Conservation (phyloP, 2,113 vertebrate genomes). For the Hippocampus comes region DNA sequence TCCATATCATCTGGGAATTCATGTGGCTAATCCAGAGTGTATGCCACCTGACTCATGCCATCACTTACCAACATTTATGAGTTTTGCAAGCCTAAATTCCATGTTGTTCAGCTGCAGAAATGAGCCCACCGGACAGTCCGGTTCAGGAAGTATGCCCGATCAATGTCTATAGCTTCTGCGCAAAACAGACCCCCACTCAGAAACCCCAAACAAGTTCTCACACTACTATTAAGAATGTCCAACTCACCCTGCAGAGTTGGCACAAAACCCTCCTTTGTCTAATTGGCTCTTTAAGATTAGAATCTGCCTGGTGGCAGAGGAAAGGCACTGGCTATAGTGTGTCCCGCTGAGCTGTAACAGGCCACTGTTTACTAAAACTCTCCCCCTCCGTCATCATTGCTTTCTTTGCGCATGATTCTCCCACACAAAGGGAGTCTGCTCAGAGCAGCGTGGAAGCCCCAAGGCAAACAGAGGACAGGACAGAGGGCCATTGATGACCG, state of each 20-base stretch:
- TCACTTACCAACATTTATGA: constrained; percentile 8
- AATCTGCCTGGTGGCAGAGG: constrained; percentile 28
- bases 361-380: constrained; percentile 61
- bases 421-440: constrained; percentile 54
- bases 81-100: constrained; percentile 1
- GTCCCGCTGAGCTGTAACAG: constrained; percentile 62
- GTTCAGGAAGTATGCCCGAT: constrained; percentile 41
- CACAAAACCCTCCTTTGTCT: constrained; percentile 61
- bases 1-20: constrained; percentile 7
- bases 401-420: constrained; percentile 57
- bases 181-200: constrained; percentile 29
- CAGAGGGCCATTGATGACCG: constrained; percentile 64
- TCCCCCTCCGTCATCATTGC: constrained; percentile 46
- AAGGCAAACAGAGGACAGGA: constrained; percentile 62
- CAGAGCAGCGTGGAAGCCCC: constrained; percentile 43
- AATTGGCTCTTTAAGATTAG: constrained; percentile 54
- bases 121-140: constrained; percentile 42
- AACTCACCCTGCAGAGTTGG: constrained; percentile 18
- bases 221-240: constrained; percentile 55
- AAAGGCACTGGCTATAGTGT: constrained; percentile 27
- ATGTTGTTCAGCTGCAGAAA: constrained; percentile 12
- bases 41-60: constrained; percentile 8
- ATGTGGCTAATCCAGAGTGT: not conserved
- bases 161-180: constrained; percentile 39
- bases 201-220: constrained; percentile 46